phyloP scores from a whole-genome alignment of 2,888 invertebrate genomes.

The Nomada ruficornis region DNA sequence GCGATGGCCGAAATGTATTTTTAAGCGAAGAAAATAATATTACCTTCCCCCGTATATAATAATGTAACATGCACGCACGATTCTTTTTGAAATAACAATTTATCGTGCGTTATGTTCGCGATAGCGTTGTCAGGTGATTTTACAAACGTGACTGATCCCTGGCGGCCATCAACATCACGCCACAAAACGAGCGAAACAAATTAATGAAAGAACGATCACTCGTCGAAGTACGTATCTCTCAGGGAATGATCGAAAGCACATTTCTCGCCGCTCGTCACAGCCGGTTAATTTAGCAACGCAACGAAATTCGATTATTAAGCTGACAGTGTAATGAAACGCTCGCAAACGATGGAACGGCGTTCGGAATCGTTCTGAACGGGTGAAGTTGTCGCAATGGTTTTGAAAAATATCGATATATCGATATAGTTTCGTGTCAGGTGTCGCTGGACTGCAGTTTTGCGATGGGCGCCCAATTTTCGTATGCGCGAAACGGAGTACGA shows the following conservation, averaged over 20 bases:
- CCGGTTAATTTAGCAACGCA: neutral
- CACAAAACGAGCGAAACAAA: conserved; percentile 23
- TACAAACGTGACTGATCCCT: conserved; percentile 14
- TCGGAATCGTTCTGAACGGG: conserved; percentile 14
- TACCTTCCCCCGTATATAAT: no score
- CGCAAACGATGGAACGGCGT: conserved; percentile 10
- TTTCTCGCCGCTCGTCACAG: neutral
- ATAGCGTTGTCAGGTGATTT: conserved; percentile 25
- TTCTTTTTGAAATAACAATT: neutral
- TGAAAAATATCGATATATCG: conserved; percentile 23
- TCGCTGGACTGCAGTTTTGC: conserved; percentile 19
- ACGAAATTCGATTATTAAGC: conserved; percentile 16
- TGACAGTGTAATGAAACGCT: neutral
- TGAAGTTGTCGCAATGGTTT: conserved; percentile 10
- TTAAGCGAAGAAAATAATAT: no score
- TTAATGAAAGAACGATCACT: neutral
- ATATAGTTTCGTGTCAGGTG: conserved; percentile 20
- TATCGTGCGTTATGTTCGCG: conserved; percentile 22
- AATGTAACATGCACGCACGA: neutral
- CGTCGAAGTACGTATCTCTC: conserved; percentile 6
- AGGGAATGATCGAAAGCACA: neutral
- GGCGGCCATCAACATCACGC: conserved; percentile 16
- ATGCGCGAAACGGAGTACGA: conserved; percentile 6
- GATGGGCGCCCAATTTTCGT: conserved; percentile 17
- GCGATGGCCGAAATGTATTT: neutral